Percentiles rank a stretch among this genome's conserved stretches.
Conservation (phyloP, 1,140 invertebrate species). For the Drosophila ercepeae region DNA sequence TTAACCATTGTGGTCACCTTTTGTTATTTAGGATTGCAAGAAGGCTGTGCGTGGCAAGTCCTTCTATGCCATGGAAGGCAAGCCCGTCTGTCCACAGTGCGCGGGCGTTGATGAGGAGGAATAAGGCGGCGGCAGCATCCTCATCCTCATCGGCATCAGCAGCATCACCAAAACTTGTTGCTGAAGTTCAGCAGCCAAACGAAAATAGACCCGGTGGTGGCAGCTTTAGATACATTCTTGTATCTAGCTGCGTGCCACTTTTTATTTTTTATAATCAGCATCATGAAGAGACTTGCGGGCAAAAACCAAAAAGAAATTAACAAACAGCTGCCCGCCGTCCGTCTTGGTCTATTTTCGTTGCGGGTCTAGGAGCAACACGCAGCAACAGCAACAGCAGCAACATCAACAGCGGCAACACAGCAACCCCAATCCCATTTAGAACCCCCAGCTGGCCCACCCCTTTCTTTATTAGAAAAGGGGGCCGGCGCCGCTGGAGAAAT, state of each 20-base stretch:
- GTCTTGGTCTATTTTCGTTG: slow-evolving; percentile 44
- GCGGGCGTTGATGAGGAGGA: slow-evolving; percentile 95
- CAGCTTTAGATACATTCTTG: slow-evolving; percentile 54
- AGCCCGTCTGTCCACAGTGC: slow-evolving; percentile 95
- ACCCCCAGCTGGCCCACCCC: slow-evolving; percentile 41
- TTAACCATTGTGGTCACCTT: slow-evolving; percentile 32
- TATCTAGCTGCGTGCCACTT: slow-evolving; percentile 60
- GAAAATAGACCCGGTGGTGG: slow-evolving; percentile 49
- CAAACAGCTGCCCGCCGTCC: slow-evolving; percentile 35
- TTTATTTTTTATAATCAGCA: slow-evolving; percentile 31
- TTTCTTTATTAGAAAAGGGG: background rate
- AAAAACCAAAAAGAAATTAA: background rate
- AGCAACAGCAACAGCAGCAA: slow-evolving; percentile 7
- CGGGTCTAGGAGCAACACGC: slow-evolving; percentile 41
- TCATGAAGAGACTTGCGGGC: slow-evolving; percentile 19
- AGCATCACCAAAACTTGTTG: slow-evolving; percentile 36
- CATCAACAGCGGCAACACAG: slow-evolving; percentile 20
- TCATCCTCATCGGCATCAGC: slow-evolving; percentile 1
- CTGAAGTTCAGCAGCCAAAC: slow-evolving; percentile 58
- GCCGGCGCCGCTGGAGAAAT: slow-evolving; percentile 39
- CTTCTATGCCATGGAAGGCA: slow-evolving; percentile 97
- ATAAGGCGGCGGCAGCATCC: slow-evolving; percentile 80
- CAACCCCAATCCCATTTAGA: background rate
- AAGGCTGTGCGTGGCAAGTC: slow-evolving; percentile 95
- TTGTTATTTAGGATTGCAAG: slow-evolving; percentile 93